Evolutionary conservation across 2,113 vertebrate species (phyloP).

Genomic region (Egretta garzetta): DNA sequence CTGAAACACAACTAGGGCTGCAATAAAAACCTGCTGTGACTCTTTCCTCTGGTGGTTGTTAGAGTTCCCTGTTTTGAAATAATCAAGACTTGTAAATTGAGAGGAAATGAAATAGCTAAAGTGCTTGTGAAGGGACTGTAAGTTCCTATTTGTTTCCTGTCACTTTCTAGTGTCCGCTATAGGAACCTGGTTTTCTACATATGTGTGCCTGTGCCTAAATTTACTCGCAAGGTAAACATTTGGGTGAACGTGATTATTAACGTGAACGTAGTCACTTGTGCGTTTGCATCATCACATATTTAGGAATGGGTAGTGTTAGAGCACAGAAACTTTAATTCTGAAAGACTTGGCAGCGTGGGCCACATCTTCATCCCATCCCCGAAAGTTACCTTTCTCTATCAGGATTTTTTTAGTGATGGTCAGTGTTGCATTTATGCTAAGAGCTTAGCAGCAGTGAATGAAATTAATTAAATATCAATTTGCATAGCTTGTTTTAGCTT

Average conservation of each 20-base stretch:
- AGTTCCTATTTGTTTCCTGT: neutral
- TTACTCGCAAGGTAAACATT: rapidly evolving
- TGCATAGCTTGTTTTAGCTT: neutral
- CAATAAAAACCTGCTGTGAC: neutral
- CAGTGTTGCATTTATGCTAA: neutral
- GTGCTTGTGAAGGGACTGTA: neutral
- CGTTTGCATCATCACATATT: neutral
- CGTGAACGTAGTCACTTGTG: neutral
- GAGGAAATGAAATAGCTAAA: neutral
- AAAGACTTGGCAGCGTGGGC: neutral
- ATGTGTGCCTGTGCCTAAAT: neutral
- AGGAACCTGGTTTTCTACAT: neutral
- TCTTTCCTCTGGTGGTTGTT: neutral
- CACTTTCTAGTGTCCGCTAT: rapidly evolving
- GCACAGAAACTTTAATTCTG: neutral
- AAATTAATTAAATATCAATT: neutral
- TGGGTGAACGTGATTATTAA: neutral
- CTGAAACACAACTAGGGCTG: neutral
- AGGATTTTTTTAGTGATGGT: neutral
- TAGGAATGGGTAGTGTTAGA: neutral
- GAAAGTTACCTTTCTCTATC: neutral
- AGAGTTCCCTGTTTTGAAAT: neutral
- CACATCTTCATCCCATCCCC: neutral
- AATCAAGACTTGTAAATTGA: neutral
- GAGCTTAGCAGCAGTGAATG: neutral